phyloP scores from a whole-genome alignment of 2,888 invertebrate genomes.

The Drosophila buzzatii region DNA sequence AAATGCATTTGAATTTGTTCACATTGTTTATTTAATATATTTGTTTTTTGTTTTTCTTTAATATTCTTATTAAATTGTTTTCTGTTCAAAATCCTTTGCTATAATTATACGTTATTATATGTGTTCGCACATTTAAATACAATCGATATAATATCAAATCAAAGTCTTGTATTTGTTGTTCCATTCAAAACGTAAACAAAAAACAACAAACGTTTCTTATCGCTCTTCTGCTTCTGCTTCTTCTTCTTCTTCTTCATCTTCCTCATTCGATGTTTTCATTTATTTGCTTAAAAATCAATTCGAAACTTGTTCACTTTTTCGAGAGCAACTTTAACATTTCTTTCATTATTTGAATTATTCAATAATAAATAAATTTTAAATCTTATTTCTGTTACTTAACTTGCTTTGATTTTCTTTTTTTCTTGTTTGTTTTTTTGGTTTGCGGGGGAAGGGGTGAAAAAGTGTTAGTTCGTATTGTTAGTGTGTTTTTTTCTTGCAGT shows the following conservation, averaged over 20 bases:
- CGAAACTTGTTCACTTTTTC: conserved; percentile 48
- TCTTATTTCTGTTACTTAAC: conserved; percentile 11
- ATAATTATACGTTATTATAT: conserved; percentile 67
- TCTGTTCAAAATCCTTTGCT: conserved; percentile 75
- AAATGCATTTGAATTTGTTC: conserved; percentile 81
- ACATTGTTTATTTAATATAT: conserved; percentile 58
- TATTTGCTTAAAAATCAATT: conserved; percentile 46
- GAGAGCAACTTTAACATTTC: conserved; percentile 48
- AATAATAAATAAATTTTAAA: conserved; percentile 23
- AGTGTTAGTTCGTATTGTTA: conserved; percentile 29
- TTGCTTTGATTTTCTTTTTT: conserved; percentile 19
- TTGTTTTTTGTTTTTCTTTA: conserved; percentile 52
- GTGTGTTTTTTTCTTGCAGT: conserved; percentile 27
- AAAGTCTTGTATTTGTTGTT: conserved; percentile 61
- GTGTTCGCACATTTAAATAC: conserved; percentile 67
- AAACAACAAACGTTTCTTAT: conserved; percentile 54
- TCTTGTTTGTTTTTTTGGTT: not conserved
- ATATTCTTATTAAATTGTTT: conserved; percentile 39
- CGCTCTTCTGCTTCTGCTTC: conserved; percentile 24
- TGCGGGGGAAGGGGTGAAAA: conserved; percentile 21
- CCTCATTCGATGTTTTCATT: conserved; percentile 51
- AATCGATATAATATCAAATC: conserved; percentile 58
- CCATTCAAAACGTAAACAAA: conserved; percentile 59
- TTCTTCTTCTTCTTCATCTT: conserved; percentile 19
- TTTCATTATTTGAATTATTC: conserved; percentile 20